Conservation (phyloP, 2,888 invertebrate species). For the Sphinx pinastri region DNA sequence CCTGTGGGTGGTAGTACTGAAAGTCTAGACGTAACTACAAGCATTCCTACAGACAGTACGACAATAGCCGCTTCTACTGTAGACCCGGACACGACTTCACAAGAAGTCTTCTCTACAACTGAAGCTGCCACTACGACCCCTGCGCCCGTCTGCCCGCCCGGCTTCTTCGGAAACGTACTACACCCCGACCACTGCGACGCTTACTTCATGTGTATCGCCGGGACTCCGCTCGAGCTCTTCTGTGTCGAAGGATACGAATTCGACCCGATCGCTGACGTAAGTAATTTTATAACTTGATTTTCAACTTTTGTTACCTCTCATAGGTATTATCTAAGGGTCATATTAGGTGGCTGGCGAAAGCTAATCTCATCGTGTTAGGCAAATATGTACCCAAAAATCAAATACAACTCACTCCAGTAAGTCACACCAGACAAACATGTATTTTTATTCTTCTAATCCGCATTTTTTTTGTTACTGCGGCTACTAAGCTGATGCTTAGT, state of each 20-base stretch:
- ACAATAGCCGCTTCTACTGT: background rate
- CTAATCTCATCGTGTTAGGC: too few relatives aligned
- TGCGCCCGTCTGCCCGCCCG: constrained; percentile 39
- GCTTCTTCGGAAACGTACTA: constrained; percentile 43
- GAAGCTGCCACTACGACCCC: constrained; percentile 11
- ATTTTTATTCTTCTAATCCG: too few relatives aligned
- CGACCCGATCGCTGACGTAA: constrained; percentile 36
- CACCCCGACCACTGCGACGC: constrained; percentile 45
- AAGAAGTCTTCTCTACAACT: too few relatives aligned
- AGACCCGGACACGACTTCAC: too few relatives aligned
- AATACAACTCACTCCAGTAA: background rate
- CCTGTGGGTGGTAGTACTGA: background rate
- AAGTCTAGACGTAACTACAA: background rate
- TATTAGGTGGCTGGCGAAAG: too few relatives aligned
- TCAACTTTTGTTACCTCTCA: too few relatives aligned
- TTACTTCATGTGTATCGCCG: constrained; percentile 48
- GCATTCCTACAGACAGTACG: background rate
- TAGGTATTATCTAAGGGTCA: too few relatives aligned
- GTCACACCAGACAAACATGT: too few relatives aligned
- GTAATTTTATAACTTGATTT: background rate
- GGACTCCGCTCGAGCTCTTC: constrained; percentile 37
- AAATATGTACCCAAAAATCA: background rate
- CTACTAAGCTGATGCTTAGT: too few relatives aligned
- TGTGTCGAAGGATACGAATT: constrained; percentile 47
- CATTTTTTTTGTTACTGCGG: too few relatives aligned